These are phyloP conservation scores for Eustalomyia histrio DNA, from an alignment of 2,888 invertebrate species.

Conservation along the genomic window DNA sequence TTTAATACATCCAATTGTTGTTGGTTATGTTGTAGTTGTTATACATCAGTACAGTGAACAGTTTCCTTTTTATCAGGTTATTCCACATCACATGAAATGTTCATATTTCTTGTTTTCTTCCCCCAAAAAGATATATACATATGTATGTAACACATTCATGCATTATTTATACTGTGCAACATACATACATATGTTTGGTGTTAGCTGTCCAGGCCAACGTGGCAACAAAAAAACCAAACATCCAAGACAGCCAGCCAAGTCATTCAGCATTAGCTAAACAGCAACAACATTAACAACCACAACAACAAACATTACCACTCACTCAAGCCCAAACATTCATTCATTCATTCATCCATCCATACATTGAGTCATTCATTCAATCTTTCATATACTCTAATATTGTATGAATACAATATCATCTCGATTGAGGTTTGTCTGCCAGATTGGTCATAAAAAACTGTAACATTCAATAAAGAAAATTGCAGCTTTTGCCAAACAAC, in stretches of 20 bases:
- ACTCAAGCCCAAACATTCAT: conserved; percentile 31
- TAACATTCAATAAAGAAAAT: conserved; percentile 44
- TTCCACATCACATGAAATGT: conserved; percentile 46
- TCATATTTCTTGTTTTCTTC: conserved; percentile 59
- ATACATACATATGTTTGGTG: conserved; percentile 30
- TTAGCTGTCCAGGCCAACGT: conserved; percentile 12
- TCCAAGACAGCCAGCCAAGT: conserved; percentile 38
- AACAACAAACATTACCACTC: too few species aligned
- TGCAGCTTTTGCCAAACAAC: conserved; percentile 31
- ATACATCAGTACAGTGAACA: conserved; percentile 42
- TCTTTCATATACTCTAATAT: conserved; percentile 12
- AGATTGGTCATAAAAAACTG: conserved; percentile 41
- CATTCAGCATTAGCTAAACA: conserved; percentile 39
- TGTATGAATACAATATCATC: conserved; percentile 8
- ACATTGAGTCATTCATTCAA: conserved; percentile 19
- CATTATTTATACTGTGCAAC: conserved; percentile 38
- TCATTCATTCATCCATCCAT: neutral
- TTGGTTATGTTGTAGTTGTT: conserved; percentile 15
- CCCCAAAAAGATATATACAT: too few species aligned
- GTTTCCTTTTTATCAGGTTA: conserved; percentile 45
- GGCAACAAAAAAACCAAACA: conserved; percentile 24
- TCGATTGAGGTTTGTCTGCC: conserved; percentile 46
- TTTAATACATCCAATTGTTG: conserved; percentile 38
- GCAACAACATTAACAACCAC: neutral
- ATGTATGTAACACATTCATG: conserved; percentile 51